Conservation (phyloP, 2,888 invertebrate species). For the Melitaea athalia region DNA sequence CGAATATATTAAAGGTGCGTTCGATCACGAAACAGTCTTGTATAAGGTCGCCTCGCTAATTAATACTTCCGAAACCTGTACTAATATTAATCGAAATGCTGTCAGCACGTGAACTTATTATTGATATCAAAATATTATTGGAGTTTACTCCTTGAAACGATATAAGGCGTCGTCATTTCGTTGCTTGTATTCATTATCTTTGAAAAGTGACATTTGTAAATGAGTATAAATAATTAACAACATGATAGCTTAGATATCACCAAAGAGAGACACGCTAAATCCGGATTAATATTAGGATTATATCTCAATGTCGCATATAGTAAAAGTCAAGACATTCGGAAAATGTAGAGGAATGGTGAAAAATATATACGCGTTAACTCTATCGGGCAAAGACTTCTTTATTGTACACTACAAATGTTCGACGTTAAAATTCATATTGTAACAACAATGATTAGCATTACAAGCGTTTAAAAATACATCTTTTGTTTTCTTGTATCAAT, state of each 20-base stretch:
- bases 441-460: no score
- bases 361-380: no score
- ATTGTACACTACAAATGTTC: no score
- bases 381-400: no score
- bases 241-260: neutral
- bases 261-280: no score
- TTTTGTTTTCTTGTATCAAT: neutral
- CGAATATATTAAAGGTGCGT: constrained; percentile 8
- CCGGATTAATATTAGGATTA: no score
- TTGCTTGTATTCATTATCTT: neutral
- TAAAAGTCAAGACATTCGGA: no score
- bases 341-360: no score
- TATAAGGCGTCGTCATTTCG: neutral
- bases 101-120: neutral
- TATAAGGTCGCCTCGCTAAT: constrained; percentile 10
- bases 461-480: neutral
- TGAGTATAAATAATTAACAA: neutral
- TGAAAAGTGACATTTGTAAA: no score
- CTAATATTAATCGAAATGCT: neutral
- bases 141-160: no score
- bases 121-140: neutral
- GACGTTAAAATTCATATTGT: no score
- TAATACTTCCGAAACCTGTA: neutral
- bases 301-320: no score
- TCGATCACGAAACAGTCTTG: constrained; percentile 12